Evolutionary conservation across 2,113 vertebrate species (phyloP), one percentile per base, ranked within the genome.

Genomic region (Oryzias melastigma): DNA sequence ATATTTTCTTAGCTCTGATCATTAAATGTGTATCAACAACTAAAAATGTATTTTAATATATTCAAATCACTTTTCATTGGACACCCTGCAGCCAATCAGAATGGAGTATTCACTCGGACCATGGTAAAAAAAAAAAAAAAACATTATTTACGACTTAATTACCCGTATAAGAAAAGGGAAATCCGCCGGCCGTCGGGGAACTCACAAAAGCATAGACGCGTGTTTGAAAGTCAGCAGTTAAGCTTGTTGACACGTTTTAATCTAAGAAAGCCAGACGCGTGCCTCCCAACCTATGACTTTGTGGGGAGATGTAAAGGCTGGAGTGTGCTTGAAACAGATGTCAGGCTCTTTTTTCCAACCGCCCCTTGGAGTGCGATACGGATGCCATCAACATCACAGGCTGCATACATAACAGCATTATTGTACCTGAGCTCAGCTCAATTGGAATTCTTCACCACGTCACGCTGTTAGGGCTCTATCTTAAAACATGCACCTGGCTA

Each of bases 401-500:
- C 56, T 68, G 80, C 86, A 84, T 87, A 84, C 77, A 86, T 77
- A 85, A 88, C 80, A 73, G 60, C 48, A 59, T 85, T 79, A 85
- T 81, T 77, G 75, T 81, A 85, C 82, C 77, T 72, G 77, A 59
- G 79, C 66, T 78, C 8, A 45, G 49, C 77, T 85, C 85, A 48
- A 75, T 89, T 88, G 85, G 75, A 85, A 88, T 83, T 84, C 81
- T 71, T 41, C 56, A 25, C 73, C 79, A 79, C 58, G 48, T 69
- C 78, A 70, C 25, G 71, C 78, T 78, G 83, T 85, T 79, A 78
- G 73, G 71, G 49, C 82, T 82, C 88, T 92, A 91, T 92, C 91
- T 91, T 90, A 87, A 92, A 90, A 88, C 86, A 83, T 76, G 80
- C 90, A 92, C 89, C 89, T 92, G 90, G 83, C 82, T 80, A 87